phyloP scores from a whole-genome alignment of 2,113 vertebrate genomes.

The Vidua macroura region DNA sequence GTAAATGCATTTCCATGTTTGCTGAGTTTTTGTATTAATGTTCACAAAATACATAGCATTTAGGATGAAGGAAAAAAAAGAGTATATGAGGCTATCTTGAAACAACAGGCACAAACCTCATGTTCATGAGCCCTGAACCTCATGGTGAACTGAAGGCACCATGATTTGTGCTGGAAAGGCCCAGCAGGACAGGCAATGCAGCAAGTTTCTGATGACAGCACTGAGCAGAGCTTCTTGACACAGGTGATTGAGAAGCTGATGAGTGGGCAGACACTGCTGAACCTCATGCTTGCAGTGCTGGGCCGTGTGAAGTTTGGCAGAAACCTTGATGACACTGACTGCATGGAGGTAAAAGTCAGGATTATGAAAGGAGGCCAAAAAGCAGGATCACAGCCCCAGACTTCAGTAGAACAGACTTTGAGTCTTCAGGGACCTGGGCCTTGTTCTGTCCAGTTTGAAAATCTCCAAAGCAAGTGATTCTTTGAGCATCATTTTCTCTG shows the following conservation, averaged over 20 bases:
- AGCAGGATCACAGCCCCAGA: not conserved
- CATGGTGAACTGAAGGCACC: not conserved
- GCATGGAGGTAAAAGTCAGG: not conserved
- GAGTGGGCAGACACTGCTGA: not conserved
- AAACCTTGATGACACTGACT: not conserved
- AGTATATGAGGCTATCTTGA: not conserved
- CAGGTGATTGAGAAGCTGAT: not conserved
- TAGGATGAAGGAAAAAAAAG: not conserved
- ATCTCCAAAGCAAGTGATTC: not conserved
- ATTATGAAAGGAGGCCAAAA: not conserved
- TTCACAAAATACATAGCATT: not conserved
- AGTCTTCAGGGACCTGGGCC: not conserved
- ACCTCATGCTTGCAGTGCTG: not conserved
- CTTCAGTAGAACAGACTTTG: not conserved
- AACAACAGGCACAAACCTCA: not conserved
- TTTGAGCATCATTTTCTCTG: not conserved
- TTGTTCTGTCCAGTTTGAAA: not conserved
- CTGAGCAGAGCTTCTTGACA: not conserved
- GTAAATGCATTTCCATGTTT: not conserved
- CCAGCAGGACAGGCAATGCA: not conserved
- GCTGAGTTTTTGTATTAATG: not conserved
- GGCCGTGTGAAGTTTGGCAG: not conserved
- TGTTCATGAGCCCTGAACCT: not conserved
- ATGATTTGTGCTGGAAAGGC: not conserved
- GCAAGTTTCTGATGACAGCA: not conserved